Evolutionary conservation across 1,140 invertebrate species (phyloP), one percentile per base, ranked within the genome.

Genomic region (Dinoponera quadriceps): DNA sequence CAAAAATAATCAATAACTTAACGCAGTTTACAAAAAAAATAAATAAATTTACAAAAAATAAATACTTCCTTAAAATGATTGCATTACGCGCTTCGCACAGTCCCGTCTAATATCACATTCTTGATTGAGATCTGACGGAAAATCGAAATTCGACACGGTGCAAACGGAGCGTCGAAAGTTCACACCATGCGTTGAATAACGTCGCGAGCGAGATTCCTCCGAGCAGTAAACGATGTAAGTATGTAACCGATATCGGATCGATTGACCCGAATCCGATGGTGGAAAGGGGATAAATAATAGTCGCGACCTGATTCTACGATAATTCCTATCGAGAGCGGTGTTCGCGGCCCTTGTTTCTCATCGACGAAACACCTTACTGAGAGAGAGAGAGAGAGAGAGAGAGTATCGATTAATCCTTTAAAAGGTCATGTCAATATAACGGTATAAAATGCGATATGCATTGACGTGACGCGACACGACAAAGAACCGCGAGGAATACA

Each of bases 381-480:
- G 75, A 80, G 69, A n/a, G n/a, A n/a, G n/a, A n/a, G n/a, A n/a
- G n/a, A n/a, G n/a, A n/a, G n/a, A n/a, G 69, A 69, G 69, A 63
- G 59, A 55, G 65, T 82, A 72, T 82, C 78, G 78, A 73, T 82
- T 82, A 80, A 80, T 80, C 75, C 75, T 80, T 80, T 80, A 80
- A 80, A 80, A 80, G 75, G 75, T 80, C 75, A 80, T 80, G 75
- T 80, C 75, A 80, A 80, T 80, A 80, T 80, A 80, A 80, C 75
- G 51, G 75, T 51, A 80, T 65, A 80, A 80, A 80, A 80, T 80
- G 75, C 75, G 69, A 80, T 69, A 80, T 80, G 75, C 65, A 80
- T 80, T 80, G 75, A 80, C 63, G 69, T 51, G 75, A 69, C 51
- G 51, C 49, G 63, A 51, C 75, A 57, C 65, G 75, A 80, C 75